phyloP scores from a whole-genome alignment of 2,888 invertebrate genomes.

The Brenthis hecate region DNA sequence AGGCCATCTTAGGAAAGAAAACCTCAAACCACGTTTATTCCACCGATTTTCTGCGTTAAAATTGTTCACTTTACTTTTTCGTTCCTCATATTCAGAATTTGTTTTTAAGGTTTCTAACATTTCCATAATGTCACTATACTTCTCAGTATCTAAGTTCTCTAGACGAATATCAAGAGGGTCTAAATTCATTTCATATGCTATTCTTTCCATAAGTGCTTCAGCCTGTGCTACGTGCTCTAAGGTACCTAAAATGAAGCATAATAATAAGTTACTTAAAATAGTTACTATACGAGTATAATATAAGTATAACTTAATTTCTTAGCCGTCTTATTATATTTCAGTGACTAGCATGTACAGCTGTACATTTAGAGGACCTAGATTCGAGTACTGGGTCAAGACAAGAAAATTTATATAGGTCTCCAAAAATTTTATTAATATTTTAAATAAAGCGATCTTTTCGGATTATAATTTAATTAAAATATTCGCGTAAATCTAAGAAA shows the following conservation, averaged over 20 bases:
- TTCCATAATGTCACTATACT: constrained; percentile 67
- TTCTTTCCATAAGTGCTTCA: constrained; percentile 86
- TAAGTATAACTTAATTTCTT: too few species aligned
- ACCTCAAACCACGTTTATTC: constrained; percentile 89
- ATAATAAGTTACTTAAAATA: too few species aligned
- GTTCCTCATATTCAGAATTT: constrained; percentile 70
- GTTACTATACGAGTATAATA: too few species aligned
- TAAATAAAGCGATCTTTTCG: too few species aligned
- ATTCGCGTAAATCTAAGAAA: too few species aligned
- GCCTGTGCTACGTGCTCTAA: constrained; percentile 85
- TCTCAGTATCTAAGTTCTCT: constrained; percentile 56
- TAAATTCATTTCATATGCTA: constrained; percentile 78
- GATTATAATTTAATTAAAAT: too few species aligned
- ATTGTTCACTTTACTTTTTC: constrained; percentile 67
- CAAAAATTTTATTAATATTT: too few species aligned
- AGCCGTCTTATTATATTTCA: too few species aligned
- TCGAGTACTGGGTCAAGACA: too few species aligned
- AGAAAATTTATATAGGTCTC: too few species aligned
- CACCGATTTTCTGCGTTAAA: constrained; percentile 88
- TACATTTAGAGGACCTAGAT: too few species aligned
- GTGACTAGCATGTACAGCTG: too few species aligned
- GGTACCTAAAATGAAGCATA: constrained; percentile 65
- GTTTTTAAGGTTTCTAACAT: constrained; percentile 70
- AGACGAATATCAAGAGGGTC: constrained; percentile 81
- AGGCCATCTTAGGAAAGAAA: constrained; percentile 87